These are phyloP conservation scores for Danaus plexippus DNA, from an alignment of 1,140 invertebrate species.

Conservation along the genomic window DNA sequence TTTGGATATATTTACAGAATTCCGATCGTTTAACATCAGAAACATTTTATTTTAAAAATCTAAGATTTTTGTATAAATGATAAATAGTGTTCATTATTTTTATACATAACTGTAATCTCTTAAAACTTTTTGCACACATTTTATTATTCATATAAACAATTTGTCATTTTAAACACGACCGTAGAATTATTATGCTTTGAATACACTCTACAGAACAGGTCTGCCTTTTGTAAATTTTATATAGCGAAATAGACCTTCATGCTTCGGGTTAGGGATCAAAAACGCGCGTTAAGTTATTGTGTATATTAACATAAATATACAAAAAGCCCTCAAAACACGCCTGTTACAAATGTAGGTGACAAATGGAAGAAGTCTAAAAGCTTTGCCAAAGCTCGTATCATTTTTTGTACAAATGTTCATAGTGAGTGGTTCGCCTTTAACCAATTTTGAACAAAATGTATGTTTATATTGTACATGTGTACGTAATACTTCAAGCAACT, in stretches of 20 bases:
- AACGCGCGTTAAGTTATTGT: neutral
- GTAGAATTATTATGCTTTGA: conserved; percentile 10
- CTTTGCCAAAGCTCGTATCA: conserved; percentile 3
- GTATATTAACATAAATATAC: conserved; percentile 9
- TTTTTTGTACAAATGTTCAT: conserved; percentile 5
- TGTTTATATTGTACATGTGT: no score
- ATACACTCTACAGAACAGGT: neutral
- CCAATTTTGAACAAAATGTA: no score
- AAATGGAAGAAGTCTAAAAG: conserved; percentile 25
- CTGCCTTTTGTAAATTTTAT: neutral
- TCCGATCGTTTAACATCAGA: no score
- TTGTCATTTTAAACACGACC: conserved; percentile 16
- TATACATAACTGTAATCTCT: no score
- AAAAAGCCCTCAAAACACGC: conserved; percentile 14
- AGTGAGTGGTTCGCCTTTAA: no score
- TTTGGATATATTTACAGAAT: no score
- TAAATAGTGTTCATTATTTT: no score
- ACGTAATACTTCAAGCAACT: no score
- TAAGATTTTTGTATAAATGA: no score
- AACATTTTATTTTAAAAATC: no score
- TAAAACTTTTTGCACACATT: no score
- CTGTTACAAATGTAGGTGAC: conserved; percentile 28
- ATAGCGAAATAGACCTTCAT: no score
- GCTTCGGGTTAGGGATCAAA: neutral
- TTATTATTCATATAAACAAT: conserved; percentile 12